Base-by-base conservation (phyloP, 2,888 invertebrate genomes). In the Cosmopolites sordidus region DNA sequence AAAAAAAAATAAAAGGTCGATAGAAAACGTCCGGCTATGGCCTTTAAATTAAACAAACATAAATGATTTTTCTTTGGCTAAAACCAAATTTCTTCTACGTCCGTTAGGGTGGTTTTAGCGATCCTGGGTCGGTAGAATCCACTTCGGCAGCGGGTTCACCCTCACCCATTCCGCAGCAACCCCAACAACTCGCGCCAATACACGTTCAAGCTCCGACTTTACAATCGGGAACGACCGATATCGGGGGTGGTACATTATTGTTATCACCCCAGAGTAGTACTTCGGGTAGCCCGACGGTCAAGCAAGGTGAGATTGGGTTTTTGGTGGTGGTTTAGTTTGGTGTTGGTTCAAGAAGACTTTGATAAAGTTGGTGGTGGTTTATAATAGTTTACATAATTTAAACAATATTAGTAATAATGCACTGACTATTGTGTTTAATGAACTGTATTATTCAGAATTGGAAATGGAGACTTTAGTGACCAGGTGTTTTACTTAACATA, bases 81-180 rank as follows among this genome's bases (percentile, higher is more conserved):
- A n/a, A n/a, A n/a, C n/a, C n/a, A n/a, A n/a, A n/a, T n/a, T n/a
- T n/a, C 4, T 22, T 5, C 22, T 22, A 8, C 22, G 22, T 22
- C 22, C 22, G 8, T 37, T 44, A 54, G 58, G 83, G 69, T 29
- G 83, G 82, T 43, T 84, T 83, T 72, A 83, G 84, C 72, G 82
- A 82, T 70, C 57, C 54, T 80, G 83, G 82, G 29, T 83, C 83
- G 48, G 80, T 83, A 48, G 84, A 83, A 53, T 80, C 75, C 68
- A 72, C 75, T 61, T 73, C 79, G 65, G 72, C 76, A 8, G 71
- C 71, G 56, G 67, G 75, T 62, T 71, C 77, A 62, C 73, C 77
- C 60, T 71, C 76, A 60, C 70, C 61, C 37, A 57, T 64, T 71
- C 76, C 62, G 69, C 69, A 56, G 38, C n/a, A n/a, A n/a, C 60